Percentiles rank a stretch among this genome's conserved stretches.
These are phyloP conservation scores for Pocillopora meandrina DNA, from an alignment of 92 coral and sea anemone species.

Conservation along the genomic window DNA sequence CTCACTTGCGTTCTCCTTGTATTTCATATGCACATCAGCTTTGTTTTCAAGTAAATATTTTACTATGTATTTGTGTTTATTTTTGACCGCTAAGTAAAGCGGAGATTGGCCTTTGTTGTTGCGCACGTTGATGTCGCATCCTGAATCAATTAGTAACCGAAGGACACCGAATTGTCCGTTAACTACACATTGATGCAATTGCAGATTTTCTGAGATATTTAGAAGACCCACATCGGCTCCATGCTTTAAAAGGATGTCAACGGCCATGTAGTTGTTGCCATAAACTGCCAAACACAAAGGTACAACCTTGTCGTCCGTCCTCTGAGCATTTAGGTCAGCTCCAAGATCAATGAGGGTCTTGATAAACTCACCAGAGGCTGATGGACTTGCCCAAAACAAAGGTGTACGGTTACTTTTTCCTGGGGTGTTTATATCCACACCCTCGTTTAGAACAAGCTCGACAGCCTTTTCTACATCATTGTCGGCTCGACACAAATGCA, in stretches of 20 bases:
- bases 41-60: constrained; percentile 9
- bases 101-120: background rate
- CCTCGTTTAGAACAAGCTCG: background rate
- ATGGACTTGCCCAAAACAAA: background rate
- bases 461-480: no score
- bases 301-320: background rate
- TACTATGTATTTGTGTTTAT: background rate
- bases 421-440: background rate
- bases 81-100: background rate
- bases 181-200: background rate
- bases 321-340: background rate
- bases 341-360: constrained; percentile 18
- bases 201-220: background rate
- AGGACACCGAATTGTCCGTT: background rate
- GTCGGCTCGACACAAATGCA: no score
- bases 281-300: background rate
- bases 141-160: background rate
- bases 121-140: background rate
- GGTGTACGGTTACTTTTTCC: background rate
- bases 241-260: background rate
- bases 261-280: background rate
- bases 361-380: background rate
- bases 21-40: background rate
- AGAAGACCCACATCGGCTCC: background rate
- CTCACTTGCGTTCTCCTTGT: background rate